These are phyloP conservation scores for Tenebrosternarchus preto DNA, from an alignment of 2,113 vertebrate genomes.

Conservation along the genomic window DNA sequence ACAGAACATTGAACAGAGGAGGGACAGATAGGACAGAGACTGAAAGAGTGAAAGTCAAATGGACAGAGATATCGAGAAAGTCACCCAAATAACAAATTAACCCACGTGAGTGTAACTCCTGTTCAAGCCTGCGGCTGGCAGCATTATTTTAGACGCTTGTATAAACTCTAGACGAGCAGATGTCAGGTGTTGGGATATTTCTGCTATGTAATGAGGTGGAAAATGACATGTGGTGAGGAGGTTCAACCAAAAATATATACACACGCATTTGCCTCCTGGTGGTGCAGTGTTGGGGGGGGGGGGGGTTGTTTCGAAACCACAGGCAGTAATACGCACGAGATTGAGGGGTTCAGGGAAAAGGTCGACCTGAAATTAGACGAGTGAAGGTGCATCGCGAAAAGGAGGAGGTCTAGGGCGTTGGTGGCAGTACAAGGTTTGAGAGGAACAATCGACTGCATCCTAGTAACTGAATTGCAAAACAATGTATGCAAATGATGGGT, in stretches of 20 bases:
- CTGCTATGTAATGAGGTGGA: conserved; percentile 38
- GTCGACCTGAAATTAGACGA: conserved; percentile 66
- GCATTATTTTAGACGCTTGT: conserved; percentile 48
- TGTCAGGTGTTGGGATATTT: conserved; percentile 53
- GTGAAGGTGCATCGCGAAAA: background rate
- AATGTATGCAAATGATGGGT: too few relatives aligned
- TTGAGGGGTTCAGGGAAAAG: conserved; percentile 57
- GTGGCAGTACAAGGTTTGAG: too few relatives aligned
- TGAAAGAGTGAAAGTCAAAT: background rate
- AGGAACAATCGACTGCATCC: too few relatives aligned
- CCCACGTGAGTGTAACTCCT: background rate
- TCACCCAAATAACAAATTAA: too few relatives aligned
- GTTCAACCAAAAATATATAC: conserved; percentile 58
- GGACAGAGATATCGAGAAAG: background rate
- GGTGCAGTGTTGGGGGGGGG: too few relatives aligned
- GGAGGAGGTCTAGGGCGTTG: too few relatives aligned
- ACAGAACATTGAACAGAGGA: background rate
- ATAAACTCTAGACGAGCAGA: conserved; percentile 40
- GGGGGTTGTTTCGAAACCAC: conserved; percentile 57
- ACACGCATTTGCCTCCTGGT: conserved; percentile 40
- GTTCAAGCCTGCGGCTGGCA: conserved; percentile 28
- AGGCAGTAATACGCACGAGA: conserved; percentile 48
- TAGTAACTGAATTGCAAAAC: too few relatives aligned
- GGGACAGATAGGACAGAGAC: background rate
- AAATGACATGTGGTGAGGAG: conserved; percentile 51